These are phyloP conservation scores for Leptosomus discolor DNA, from an alignment of 2,113 vertebrate genomes.

Conservation along the genomic window DNA sequence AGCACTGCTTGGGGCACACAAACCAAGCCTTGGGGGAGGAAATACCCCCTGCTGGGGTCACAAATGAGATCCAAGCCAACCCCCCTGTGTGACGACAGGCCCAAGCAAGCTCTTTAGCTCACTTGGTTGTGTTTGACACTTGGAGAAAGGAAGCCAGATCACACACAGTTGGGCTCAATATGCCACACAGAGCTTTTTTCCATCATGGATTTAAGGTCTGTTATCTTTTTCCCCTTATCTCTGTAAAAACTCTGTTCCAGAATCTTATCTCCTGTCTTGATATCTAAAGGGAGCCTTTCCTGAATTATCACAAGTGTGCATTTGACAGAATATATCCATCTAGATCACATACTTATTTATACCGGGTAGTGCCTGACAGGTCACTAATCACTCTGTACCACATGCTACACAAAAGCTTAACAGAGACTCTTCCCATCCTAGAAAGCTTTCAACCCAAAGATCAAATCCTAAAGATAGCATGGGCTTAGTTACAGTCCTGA, in stretches of 20 bases:
- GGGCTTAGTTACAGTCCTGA: background rate
- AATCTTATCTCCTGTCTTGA: background rate
- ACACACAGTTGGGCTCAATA: background rate
- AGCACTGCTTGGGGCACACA: accelerated
- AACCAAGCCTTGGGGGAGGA: background rate
- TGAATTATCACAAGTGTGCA: background rate
- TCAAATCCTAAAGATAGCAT: background rate
- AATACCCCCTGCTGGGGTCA: background rate
- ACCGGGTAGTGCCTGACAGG: background rate
- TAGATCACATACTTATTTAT: background rate
- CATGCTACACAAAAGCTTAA: background rate
- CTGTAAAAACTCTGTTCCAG: background rate
- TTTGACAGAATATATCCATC: background rate
- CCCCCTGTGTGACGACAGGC: background rate
- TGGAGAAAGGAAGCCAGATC: background rate
- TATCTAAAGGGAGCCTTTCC: background rate
- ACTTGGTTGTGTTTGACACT: background rate
- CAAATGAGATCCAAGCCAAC: background rate
- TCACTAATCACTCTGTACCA: background rate
- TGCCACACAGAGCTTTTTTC: background rate
- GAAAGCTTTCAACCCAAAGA: background rate
- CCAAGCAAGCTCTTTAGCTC: background rate
- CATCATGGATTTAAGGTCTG: background rate
- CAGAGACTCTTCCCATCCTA: background rate
- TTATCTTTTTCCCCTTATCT: background rate